Base-by-base conservation (phyloP, 2,113 vertebrate species). In the Uropsilus gracilis region DNA sequence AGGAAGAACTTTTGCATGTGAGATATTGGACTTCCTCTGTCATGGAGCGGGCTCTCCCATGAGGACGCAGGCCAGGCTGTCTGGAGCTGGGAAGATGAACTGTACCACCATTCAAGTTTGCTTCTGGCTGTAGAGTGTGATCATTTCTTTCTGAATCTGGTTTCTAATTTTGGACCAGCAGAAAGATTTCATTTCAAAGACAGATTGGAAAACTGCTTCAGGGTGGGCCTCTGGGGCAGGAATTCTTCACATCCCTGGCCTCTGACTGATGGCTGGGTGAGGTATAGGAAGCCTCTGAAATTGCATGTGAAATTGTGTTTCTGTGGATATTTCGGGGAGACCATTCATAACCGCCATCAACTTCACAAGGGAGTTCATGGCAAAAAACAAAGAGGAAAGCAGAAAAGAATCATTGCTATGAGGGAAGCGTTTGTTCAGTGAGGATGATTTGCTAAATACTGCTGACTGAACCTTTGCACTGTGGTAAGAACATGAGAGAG, bases 151-250 rank as follows among this genome's bases (percentile, higher is more conserved):
- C 66, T 92, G 72, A 88, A 46, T 90, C 82, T 26, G 85, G 82
- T 90, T 97, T 96, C 95, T 97, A 92, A 94, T 95, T 96, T 94
- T 68, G 81, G 75, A 90, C 91, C 68, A 97, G 77, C 86, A 64
- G 77, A 95, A 95, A 95, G 39, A 96, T 90, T 95, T 96, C 17
- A 96, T 96, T 97, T 95, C 73, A 83, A 64, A 86, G 82, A 72
- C 4, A 50, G 71, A 66, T 81, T 88, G 92, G 55, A 87, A 93
- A 90, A 82, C 72, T 72, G n/a, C 0, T 0, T 61, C 14, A 73
- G 37, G 53, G 37, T 44, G 48, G 90, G 50, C 16, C 37, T 69
- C 85, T 84, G 78, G 76, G 90, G 55, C 28, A 48, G 6, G 13
- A 46, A 75, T 75, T 93, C 53, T 84, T 90, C 66, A 73, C 42